Percentiles rank a stretch among this genome's conserved stretches.
phyloP scores from a whole-genome alignment of 2,797 vertebrate species.

The Harpagifer antarcticus region DNA sequence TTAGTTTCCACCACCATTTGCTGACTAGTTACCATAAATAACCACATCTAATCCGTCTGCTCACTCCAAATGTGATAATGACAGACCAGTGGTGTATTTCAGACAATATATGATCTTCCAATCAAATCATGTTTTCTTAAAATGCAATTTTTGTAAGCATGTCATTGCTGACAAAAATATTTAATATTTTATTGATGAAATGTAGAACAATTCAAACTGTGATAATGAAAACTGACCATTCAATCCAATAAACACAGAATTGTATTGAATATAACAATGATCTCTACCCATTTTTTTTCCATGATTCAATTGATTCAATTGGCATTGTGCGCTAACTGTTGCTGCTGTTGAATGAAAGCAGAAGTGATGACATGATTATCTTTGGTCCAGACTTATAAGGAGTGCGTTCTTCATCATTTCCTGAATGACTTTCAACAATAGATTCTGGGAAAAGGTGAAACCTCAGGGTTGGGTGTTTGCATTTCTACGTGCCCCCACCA shows the following conservation, averaged over 20 bases:
- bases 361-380: conserved; percentile 9
- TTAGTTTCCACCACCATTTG: background rate
- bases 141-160: conserved; percentile 70
- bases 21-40: conserved; percentile 5
- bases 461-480: conserved; percentile 30
- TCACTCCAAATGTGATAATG: conserved; percentile 15
- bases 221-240: conserved; percentile 29
- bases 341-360: background rate
- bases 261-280: conserved; percentile 7
- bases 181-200: conserved; percentile 28
- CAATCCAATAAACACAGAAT: conserved; percentile 32
- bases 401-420: conserved; percentile 46
- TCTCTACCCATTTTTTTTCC: background rate
- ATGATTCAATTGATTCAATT: background rate
- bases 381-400: conserved; percentile 42
- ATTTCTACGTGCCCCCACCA: background rate
- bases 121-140: conserved; percentile 40
- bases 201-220: conserved; percentile 29
- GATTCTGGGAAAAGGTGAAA: conserved; percentile 67
- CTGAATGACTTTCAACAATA: conserved; percentile 54
- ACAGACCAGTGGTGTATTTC: conserved; percentile 30
- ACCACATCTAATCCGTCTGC: background rate
- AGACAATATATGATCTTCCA: conserved; percentile 33
- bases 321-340: background rate
- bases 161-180: conserved; percentile 41